Base-by-base conservation (phyloP, 1,140 invertebrate genomes). In the Babylonia areolata region DNA sequence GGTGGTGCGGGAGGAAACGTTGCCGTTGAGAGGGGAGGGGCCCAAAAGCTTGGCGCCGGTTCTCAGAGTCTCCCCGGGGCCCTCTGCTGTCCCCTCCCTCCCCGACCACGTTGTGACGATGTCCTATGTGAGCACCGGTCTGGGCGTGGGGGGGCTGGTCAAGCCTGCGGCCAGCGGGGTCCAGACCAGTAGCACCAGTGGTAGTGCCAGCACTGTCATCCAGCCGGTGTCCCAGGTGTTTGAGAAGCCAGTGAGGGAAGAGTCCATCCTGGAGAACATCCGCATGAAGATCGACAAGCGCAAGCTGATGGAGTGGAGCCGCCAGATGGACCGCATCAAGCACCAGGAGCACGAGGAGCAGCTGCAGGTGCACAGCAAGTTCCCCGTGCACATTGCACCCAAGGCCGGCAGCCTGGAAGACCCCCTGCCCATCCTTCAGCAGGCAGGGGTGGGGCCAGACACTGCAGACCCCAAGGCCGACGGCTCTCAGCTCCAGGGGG, bases 241-340 rank as follows among this genome's bases (percentile, higher is more conserved):
- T 42, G 88, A 82, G 9, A 82, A 83, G 20, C 35, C 79, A 3
- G 73, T 85, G 31, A 75, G 86, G 42, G 84, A 88, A 37, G 86
- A 86, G 46, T 73, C 39, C n/a, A 85, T 89, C 75, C 78, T 87
- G 69, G 87, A 86, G 37, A 85, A 85, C 54, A 89, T 89, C 33
- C 81, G 88, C 46, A 86, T 87, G 78, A 88, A 87, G 80, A 86
- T 89, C 35, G 89, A 89, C 81, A 85, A 82, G 33, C 85, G 80
- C n/a, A 87, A 87, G 46, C 83, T 87, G 51, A 85, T 87, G 82
- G 86, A 87, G 77, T 87, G 86, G 86, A 85, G 78, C 31, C 84
- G 84, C 35, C 84, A 87, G 58, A 51, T 87, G 77, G 86, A 87
- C 77, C 84, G 78, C 42, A 78, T 85, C 79, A 85, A 89, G 77